phyloP scores from a whole-genome alignment of 1,140 invertebrate genomes.

The Caenorhabditis remanei region DNA sequence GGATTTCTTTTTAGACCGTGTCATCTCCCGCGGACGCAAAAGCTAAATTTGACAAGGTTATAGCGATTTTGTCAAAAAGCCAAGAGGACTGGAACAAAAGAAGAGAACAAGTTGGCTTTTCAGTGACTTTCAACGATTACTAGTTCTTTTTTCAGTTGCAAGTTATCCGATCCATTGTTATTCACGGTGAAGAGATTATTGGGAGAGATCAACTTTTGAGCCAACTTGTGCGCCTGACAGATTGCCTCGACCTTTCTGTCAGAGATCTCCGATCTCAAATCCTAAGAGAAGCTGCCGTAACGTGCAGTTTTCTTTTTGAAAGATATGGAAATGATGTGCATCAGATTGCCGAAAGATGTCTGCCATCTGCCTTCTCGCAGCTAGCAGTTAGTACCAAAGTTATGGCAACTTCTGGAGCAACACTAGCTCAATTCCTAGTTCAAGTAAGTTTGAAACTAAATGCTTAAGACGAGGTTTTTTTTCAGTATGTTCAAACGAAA shows the following conservation, averaged over 20 bases:
- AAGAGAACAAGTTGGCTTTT: not conserved
- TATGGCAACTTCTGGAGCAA: conserved; percentile 27
- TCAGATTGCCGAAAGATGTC: conserved; percentile 35
- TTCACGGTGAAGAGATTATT: conserved; percentile 19
- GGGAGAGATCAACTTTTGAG: conserved; percentile 1
- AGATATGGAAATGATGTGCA: conserved; percentile 16
- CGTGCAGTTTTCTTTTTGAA: conserved; percentile 23
- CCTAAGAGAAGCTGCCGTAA: conserved; percentile 21
- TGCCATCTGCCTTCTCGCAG: conserved; percentile 25
- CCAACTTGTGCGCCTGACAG: not conserved
- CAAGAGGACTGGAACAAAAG: conserved; percentile 17
- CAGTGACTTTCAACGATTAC: not conserved
- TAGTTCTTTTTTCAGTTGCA: not conserved
- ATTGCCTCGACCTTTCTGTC: conserved; percentile 14
- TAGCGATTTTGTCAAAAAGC: conserved; percentile 1
- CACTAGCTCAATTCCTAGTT: not conserved
- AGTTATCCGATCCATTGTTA: conserved; percentile 2
- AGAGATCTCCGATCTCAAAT: conserved; percentile 34
- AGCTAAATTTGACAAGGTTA: not conserved
- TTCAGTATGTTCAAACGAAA: conserved; percentile 18
- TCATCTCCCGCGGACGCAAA: not conserved
- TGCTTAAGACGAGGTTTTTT: not conserved
- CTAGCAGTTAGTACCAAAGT: conserved; percentile 15
- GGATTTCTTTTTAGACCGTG: not conserved
- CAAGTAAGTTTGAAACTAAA: not conserved